Conservation (phyloP, 2,797 vertebrate genomes). For the Kryptolebias ocellatus region DNA sequence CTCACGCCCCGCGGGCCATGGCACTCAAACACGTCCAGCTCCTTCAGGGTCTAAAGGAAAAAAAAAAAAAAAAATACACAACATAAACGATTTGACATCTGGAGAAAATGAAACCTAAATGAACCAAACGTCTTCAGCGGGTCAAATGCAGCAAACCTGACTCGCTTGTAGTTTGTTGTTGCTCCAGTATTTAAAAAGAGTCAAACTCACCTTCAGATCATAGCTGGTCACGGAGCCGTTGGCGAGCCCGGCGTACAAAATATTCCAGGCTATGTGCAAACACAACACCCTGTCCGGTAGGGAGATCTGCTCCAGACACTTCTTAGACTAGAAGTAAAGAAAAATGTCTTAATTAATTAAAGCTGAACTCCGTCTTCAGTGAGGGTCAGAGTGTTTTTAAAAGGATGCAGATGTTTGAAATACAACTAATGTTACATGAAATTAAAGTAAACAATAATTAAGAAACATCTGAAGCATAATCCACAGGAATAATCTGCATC, state of each 20-base stretch:
- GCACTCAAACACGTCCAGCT: conserved; percentile 92
- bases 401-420: too few relatives aligned
- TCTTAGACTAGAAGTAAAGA: conserved; percentile 77
- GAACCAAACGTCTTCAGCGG: too few relatives aligned
- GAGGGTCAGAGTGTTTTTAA: too few relatives aligned
- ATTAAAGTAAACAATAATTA: too few relatives aligned
- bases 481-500: too few relatives aligned
- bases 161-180: too few relatives aligned
- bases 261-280: conserved; percentile 90
- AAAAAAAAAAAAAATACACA: not conserved
- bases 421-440: too few relatives aligned
- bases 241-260: conserved; percentile 91
- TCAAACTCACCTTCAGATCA: conserved; percentile 85
- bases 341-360: not conserved
- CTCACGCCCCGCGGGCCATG: conserved; percentile 93
- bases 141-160: too few relatives aligned
- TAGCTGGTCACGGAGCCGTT: conserved; percentile 90
- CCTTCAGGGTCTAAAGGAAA: conserved; percentile 85
- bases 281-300: conserved; percentile 91
- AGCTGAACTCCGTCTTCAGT: too few relatives aligned
- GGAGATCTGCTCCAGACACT: conserved; percentile 83
- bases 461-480: too few relatives aligned
- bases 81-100: too few relatives aligned
- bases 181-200: too few relatives aligned
- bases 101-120: not conserved